These are phyloP conservation scores for Muscicapa comitata DNA, from an alignment of 2,797 vertebrate genomes.

Conservation along the genomic window DNA sequence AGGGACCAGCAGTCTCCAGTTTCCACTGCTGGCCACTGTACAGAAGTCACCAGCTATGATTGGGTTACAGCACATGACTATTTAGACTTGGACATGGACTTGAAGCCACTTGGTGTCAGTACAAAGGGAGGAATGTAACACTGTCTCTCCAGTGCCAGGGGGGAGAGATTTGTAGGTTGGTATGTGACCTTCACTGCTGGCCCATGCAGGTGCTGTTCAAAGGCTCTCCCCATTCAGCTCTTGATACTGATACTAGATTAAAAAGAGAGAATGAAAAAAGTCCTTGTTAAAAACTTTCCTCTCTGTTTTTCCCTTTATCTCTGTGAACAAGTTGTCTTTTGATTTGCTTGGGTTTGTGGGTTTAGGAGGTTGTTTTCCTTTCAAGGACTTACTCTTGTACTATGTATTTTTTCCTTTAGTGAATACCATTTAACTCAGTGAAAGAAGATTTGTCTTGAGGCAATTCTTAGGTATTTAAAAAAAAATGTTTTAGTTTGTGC, in stretches of 20 bases:
- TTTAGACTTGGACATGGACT: slow-evolving; percentile 71
- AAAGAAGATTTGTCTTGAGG: slow-evolving; percentile 37
- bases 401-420: slow-evolving; percentile 59
- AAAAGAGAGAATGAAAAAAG: slow-evolving; percentile 62
- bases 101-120: slow-evolving; percentile 52
- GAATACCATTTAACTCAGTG: slow-evolving; percentile 19
- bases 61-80: slow-evolving; percentile 60
- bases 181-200: slow-evolving; percentile 72
- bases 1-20: slow-evolving; percentile 18
- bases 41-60: slow-evolving; percentile 53
- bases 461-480: not conserved
- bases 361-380: slow-evolving; percentile 68
- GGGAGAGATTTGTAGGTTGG: slow-evolving; percentile 56
- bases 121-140: slow-evolving; percentile 74
- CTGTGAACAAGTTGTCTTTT: slow-evolving; percentile 72
- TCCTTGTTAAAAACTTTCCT: slow-evolving; percentile 57
- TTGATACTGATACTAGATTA: slow-evolving; percentile 71
- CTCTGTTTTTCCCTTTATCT: slow-evolving; percentile 60
- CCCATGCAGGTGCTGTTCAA: slow-evolving; percentile 71
- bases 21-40: not conserved
- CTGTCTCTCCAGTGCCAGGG: slow-evolving; percentile 62
- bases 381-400: slow-evolving; percentile 70
- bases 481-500: not conserved
- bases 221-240: slow-evolving; percentile 58
- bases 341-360: slow-evolving; percentile 73